Percentiles rank a stretch among this genome's conserved stretches.
Conservation (phyloP, 2,888 invertebrate genomes). For the Nowickia ferox region DNA sequence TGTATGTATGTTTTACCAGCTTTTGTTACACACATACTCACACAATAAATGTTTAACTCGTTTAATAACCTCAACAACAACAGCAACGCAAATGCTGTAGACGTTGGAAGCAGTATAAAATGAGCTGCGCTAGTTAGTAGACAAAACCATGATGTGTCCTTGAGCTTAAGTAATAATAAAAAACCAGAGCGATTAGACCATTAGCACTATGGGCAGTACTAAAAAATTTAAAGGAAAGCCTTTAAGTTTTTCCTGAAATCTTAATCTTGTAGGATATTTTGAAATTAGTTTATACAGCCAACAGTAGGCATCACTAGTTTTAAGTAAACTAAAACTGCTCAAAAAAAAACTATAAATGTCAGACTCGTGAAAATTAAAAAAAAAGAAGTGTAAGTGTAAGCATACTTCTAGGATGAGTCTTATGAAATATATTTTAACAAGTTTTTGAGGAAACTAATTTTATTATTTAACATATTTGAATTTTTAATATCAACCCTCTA, state of each 20-base stretch:
- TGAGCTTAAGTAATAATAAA: conserved; percentile 65
- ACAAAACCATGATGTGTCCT: conserved; percentile 71
- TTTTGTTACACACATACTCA: conserved; percentile 33
- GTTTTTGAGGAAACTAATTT: no score
- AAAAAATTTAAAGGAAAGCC: conserved; percentile 20
- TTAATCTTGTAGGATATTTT: conserved; percentile 1
- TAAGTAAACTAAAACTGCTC: neutral
- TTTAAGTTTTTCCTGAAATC: neutral
- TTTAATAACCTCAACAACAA: conserved; percentile 66
- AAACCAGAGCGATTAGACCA: conserved; percentile 24
- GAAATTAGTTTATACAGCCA: neutral
- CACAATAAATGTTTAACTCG: conserved; percentile 60
- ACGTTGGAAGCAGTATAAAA: conserved; percentile 21
- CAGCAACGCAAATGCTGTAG: conserved; percentile 38
- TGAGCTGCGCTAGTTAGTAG: conserved; percentile 61
- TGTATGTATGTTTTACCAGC: conserved; percentile 53
- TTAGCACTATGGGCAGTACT: conserved; percentile 6
- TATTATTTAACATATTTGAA: no score
- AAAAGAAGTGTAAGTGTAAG: no score
- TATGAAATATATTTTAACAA: no score
- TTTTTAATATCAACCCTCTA: no score
- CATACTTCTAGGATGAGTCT: no score
- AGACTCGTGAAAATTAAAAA: no score
- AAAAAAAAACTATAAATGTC: no score
- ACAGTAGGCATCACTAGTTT: neutral